phyloP scores from a whole-genome alignment of 1,140 invertebrate genomes.

The Samia ricini region DNA sequence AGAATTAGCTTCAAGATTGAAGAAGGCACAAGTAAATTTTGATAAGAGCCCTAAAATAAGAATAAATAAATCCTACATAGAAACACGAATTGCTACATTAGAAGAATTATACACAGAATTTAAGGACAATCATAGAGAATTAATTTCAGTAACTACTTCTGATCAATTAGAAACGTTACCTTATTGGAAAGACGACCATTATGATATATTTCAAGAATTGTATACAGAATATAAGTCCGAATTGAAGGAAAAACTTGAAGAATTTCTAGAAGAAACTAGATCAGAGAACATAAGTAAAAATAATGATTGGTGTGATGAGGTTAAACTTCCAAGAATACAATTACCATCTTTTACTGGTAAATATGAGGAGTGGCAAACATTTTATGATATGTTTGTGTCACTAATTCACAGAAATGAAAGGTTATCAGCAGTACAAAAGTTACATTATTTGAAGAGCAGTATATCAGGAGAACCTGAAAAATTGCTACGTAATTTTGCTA shows the following conservation, averaged over 20 bases:
- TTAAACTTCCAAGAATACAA: conserved; percentile 26
- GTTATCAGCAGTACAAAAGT: conserved; percentile 24
- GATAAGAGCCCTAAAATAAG: not conserved
- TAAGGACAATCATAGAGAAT: not conserved
- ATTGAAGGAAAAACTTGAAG: not conserved
- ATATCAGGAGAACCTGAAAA: conserved; percentile 7
- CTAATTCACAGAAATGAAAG: conserved; percentile 28
- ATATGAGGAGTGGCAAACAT: conserved; percentile 40
- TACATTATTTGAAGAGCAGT: conserved; percentile 31
- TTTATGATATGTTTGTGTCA: conserved; percentile 31
- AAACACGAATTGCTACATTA: not conserved
- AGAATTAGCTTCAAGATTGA: not conserved
- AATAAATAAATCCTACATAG: not conserved
- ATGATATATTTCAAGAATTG: not conserved
- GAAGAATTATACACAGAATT: not conserved
- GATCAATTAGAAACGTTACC: not conserved
- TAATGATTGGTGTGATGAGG: not conserved
- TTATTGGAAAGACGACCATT: not conserved
- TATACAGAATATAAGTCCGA: not conserved
- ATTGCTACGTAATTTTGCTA: not conserved
- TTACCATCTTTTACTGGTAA: conserved; percentile 28
- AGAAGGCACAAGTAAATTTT: not conserved
- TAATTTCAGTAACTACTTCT: not conserved
- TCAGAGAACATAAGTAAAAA: not conserved
- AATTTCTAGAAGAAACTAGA: not conserved